Base-by-base conservation (phyloP, 1,140 invertebrate species). In the Conus ventricosus region DNA sequence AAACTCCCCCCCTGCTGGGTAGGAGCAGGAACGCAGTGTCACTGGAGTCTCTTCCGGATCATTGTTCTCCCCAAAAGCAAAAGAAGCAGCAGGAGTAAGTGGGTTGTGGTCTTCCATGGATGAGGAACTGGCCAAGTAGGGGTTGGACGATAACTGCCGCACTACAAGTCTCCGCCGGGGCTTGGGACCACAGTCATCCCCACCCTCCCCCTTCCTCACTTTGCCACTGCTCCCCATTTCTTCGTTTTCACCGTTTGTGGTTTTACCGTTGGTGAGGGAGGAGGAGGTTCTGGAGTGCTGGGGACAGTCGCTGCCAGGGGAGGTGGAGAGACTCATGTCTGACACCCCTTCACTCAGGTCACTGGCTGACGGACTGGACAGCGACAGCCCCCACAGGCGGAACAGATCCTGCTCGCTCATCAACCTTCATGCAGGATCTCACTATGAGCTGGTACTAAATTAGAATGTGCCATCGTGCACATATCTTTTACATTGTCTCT, bases 271-370 rank as follows among this genome's bases (percentile, higher is more conserved):
- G 80, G 63, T 10, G 23, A 84, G 20, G 25, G 39, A 27, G n/a
- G 17, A 17, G 39, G 13, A 11, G 54, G 27, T 5, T 25, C 60
- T 20, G 25, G 63, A 84, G 25, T 88, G 54, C 39, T 76, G 85
- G n/a, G 87, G 39, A 23, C 86, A 67, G 82, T 91, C 90, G 85
- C 89, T 91, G 17, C 90, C 89, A 25, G 90, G 90, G 27, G 90
- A 91, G 20, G 90, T 89, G 20, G 90, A 91, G 51, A 91, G 51
- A 85, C 90, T 91, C 90, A 91, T 91, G 82, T 90, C 90, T 11
- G 88, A 90, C 20, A 88, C 80, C 4, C 84, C 89, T 80, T 90
- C 88, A 51, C 89, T 91, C n/a, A 89, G 75, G 54, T 88, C 86
- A 71, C 88, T 90, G 27, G 67, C 88, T 67, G 90, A 88, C 4